phyloP scores from a whole-genome alignment of 2,888 invertebrate species.

The Brachynemurus nebulosus region DNA sequence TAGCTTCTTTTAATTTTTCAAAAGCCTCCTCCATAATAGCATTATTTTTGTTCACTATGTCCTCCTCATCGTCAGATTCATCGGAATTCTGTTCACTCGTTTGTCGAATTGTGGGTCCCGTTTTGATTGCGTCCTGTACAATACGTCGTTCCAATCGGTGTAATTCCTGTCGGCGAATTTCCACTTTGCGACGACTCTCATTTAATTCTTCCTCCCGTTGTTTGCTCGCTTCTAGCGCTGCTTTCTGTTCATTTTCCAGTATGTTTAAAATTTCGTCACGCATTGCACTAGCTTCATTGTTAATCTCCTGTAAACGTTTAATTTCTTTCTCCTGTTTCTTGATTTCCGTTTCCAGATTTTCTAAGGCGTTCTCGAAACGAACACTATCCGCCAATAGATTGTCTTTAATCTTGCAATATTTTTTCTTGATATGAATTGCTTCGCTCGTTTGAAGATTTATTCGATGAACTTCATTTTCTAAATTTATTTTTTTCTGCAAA shows the following conservation, averaged over 20 bases:
- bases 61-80: conserved; percentile 34
- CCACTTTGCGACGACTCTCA: conserved; percentile 54
- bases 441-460: conserved; percentile 71
- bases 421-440: conserved; percentile 63
- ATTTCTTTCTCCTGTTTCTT: conserved; percentile 58
- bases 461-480: conserved; percentile 72
- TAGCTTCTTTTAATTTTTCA: conserved; percentile 59
- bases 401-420: conserved; percentile 57
- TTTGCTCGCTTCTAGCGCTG: conserved; percentile 51
- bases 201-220: conserved; percentile 47
- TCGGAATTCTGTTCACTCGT: conserved; percentile 30
- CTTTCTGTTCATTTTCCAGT: conserved; percentile 53
- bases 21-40: conserved; percentile 50
- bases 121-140: conserved; percentile 35
- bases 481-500: conserved; percentile 14
- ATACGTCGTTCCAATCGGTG: conserved; percentile 65
- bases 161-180: conserved; percentile 54
- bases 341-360: conserved; percentile 52
- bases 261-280: conserved; percentile 53
- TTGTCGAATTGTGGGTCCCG: not conserved
- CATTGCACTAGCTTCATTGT: conserved; percentile 60
- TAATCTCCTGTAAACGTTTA: conserved; percentile 56
- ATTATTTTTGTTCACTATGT: conserved; percentile 23
- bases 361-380: conserved; percentile 56
- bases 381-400: conserved; percentile 56